phyloP scores from a whole-genome alignment of 2,113 vertebrate species.

The Lophotis ruficrista region DNA sequence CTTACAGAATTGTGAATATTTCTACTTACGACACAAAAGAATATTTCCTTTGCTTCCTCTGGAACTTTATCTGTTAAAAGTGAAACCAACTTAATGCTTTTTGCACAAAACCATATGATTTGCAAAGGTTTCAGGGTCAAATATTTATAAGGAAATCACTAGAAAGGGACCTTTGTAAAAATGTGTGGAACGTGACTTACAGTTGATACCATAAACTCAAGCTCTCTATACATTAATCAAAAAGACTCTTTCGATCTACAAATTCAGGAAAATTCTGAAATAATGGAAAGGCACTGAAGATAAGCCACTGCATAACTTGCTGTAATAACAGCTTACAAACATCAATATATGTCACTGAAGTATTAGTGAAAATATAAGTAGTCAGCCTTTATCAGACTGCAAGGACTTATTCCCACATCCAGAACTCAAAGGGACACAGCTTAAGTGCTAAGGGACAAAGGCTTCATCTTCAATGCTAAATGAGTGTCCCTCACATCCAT shows the following conservation, averaged over 20 bases:
- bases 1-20: background rate
- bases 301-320: background rate
- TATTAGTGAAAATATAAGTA: background rate
- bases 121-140: background rate
- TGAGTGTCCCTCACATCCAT: background rate
- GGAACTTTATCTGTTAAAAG: background rate
- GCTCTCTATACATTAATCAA: background rate
- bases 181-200: rapidly evolving
- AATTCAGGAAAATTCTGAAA: background rate
- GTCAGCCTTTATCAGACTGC: background rate
- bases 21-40: background rate
- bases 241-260: background rate
- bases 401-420: background rate
- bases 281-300: background rate
- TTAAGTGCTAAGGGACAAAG: background rate
- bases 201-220: background rate
- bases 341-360: background rate
- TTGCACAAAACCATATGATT: background rate
- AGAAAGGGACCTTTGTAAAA: background rate
- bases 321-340: background rate
- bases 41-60: background rate
- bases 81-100: background rate
- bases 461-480: background rate
- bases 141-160: background rate
- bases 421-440: background rate